Evolutionary conservation across 2,888 invertebrate species (phyloP).

Genomic region (Scaeva pyrastri): DNA sequence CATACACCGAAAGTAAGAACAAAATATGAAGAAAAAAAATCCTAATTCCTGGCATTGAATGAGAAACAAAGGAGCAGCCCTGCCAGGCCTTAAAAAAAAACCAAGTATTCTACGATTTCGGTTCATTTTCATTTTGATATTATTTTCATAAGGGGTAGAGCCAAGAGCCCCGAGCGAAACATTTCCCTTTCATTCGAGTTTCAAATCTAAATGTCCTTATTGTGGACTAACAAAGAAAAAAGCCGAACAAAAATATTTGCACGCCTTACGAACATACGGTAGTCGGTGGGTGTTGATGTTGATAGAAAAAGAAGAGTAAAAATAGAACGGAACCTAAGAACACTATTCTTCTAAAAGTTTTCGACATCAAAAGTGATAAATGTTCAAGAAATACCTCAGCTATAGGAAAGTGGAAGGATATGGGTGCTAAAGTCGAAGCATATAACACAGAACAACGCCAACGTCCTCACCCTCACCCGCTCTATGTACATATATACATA

Average conservation of each 20-base stretch:
- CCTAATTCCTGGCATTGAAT: slow-evolving; percentile 66
- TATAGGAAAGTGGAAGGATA: slow-evolving; percentile 18
- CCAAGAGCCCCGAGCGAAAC: slow-evolving; percentile 44
- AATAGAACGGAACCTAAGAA: slow-evolving; percentile 60
- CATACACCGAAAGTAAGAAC: slow-evolving; percentile 13
- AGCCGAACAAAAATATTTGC: slow-evolving; percentile 25
- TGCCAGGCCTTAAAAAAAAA: slow-evolving; percentile 63
- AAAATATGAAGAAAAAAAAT: slow-evolving; percentile 67
- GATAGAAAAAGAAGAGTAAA: slow-evolving; percentile 22
- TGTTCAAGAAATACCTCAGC: slow-evolving; percentile 65
- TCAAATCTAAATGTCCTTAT: slow-evolving; percentile 66
- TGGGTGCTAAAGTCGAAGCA: slow-evolving; percentile 7
- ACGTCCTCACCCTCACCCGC: not conserved
- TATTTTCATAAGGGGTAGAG: slow-evolving; percentile 36
- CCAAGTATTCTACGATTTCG: slow-evolving; percentile 62
- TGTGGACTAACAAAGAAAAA: slow-evolving; percentile 51
- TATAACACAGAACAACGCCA: slow-evolving; percentile 21
- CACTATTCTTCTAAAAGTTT: slow-evolving; percentile 65
- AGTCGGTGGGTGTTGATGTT: not conserved
- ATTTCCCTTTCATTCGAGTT: slow-evolving; percentile 52
- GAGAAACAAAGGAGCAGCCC: slow-evolving; percentile 64
- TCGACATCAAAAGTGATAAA: slow-evolving; percentile 75
- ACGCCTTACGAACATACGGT: slow-evolving; percentile 56
- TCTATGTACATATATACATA: no score
- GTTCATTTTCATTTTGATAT: slow-evolving; percentile 67